Conservation (phyloP, 2,113 vertebrate species). For the Alligator mississippiensis region DNA sequence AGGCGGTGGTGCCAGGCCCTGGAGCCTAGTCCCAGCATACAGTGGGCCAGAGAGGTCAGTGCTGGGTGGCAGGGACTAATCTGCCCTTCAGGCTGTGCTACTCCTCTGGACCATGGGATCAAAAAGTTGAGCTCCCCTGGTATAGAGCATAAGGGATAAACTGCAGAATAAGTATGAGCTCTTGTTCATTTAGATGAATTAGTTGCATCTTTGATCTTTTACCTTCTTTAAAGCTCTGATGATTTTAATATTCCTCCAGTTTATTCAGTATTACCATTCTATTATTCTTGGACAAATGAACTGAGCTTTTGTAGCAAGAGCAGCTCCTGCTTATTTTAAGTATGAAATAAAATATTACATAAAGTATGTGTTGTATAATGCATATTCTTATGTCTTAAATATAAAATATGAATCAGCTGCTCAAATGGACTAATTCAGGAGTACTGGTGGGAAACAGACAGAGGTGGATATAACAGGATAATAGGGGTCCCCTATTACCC, state of each 20-base stretch:
- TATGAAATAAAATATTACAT: too few relatives aligned
- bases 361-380: not conserved
- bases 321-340: not conserved
- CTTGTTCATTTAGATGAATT: not conserved
- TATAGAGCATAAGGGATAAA: not conserved
- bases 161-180: not conserved
- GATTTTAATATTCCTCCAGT: not conserved
- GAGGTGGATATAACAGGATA: not conserved
- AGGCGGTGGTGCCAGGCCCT: too few relatives aligned
- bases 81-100: too few relatives aligned
- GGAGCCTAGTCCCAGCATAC: too few relatives aligned
- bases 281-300: not conserved
- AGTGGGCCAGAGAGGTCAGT: too few relatives aligned
- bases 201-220: not conserved
- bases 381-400: not conserved
- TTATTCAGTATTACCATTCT: not conserved
- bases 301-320: fast-evolving
- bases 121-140: too few relatives aligned
- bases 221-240: not conserved
- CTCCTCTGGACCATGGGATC: too few relatives aligned
- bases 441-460: not conserved
- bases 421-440: not conserved
- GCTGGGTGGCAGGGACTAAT: too few relatives aligned
- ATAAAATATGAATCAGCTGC: not conserved
- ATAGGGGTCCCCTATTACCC: not conserved